Conservation (phyloP, 2,113 vertebrate genomes). For the Prietella phreatophila region DNA sequence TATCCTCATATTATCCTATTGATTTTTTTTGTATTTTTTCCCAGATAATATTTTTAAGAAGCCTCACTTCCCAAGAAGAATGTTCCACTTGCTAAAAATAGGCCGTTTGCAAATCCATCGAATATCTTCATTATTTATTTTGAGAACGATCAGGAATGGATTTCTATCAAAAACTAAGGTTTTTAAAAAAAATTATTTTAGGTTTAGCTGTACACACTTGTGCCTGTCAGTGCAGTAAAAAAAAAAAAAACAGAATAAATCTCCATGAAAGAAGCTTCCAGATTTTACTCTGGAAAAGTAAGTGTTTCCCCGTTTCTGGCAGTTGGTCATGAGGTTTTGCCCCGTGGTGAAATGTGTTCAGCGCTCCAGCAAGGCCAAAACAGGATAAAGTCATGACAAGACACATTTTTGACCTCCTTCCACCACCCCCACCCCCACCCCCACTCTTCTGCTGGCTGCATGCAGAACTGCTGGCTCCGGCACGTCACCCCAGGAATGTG, state of each 20-base stretch:
- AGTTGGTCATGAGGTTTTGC: not conserved
- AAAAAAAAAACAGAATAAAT: not conserved
- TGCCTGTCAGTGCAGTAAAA: not conserved
- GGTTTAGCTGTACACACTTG: not conserved
- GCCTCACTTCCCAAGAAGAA: not conserved
- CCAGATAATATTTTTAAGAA: not conserved
- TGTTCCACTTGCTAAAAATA: not conserved
- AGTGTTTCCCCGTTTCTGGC: not conserved
- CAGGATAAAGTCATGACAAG: constrained; percentile 43
- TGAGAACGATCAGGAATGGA: not conserved
- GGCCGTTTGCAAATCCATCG: not conserved
- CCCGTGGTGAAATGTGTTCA: not conserved
- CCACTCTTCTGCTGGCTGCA: constrained; percentile 24
- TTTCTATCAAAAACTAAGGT: not conserved
- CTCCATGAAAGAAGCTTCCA: not conserved
- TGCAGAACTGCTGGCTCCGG: constrained; percentile 46
- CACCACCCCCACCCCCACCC: not conserved
- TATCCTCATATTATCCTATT: constrained; percentile 18
- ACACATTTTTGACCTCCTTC: constrained; percentile 27
- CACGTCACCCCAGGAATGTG: constrained; percentile 39
- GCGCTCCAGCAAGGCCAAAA: constrained; percentile 14
- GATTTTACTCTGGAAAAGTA: not conserved
- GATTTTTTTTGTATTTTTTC: not conserved
- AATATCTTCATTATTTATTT: not conserved
- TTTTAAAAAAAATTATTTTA: too few species aligned